These are phyloP conservation scores for Lycodopsis pacificus DNA, from an alignment of 2,797 vertebrate genomes.

Conservation along the genomic window DNA sequence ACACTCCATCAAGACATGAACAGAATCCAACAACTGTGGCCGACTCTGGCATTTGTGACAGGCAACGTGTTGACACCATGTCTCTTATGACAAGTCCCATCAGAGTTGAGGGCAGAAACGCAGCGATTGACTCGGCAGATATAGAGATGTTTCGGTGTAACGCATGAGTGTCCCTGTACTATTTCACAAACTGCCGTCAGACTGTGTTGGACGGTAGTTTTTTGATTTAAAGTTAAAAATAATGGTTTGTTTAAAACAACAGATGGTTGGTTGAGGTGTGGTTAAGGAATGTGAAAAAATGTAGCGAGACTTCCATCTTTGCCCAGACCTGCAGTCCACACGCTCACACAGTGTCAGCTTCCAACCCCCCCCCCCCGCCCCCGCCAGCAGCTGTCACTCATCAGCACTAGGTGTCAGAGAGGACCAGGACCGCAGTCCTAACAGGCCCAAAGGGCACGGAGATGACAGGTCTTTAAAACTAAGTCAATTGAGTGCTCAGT, in stretches of 20 bases:
- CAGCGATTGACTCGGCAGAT: background rate
- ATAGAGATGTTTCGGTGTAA: background rate
- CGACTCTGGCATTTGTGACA: constrained; percentile 7
- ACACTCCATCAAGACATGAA: background rate
- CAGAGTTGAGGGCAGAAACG: background rate
- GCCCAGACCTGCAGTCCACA: constrained; percentile 2
- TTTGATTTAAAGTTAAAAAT: too few relatives aligned
- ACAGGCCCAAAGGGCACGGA: constrained; percentile 7
- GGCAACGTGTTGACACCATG: background rate
- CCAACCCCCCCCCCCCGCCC: constrained; percentile 46
- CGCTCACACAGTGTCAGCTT: constrained; percentile 36
- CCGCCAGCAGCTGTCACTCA: constrained; percentile 63
- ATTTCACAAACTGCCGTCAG: background rate
- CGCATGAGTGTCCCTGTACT: background rate
- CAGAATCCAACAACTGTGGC: background rate
- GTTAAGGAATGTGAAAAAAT: background rate
- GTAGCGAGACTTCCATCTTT: background rate
- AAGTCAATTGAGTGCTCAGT: constrained; percentile 27
- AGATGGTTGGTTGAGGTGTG: background rate
- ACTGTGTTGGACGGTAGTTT: background rate
- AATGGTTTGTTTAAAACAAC: background rate
- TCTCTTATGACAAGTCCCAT: background rate
- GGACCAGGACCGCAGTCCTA: constrained; percentile 23
- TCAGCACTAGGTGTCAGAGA: constrained; percentile 43
- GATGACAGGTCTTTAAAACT: constrained; percentile 25